A percentile compares a stretch with the other conserved stretches of the same genome.
Conservation (phyloP, 2,113 vertebrate species). For the Ginglymostoma cirratum region DNA sequence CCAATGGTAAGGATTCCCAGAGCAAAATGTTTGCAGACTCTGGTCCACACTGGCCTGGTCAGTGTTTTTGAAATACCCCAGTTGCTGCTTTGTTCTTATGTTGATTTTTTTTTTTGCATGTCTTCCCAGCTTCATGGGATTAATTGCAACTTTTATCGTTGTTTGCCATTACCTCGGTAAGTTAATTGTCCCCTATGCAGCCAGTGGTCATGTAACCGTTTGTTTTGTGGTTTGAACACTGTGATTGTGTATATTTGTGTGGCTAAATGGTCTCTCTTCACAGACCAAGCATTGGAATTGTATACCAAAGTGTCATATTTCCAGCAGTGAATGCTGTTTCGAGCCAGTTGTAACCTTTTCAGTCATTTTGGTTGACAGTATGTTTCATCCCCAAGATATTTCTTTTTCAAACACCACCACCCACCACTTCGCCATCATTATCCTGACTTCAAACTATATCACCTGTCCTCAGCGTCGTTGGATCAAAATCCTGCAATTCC, state of each 20-base stretch:
- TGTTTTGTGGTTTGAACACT: neutral
- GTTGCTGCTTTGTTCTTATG: neutral
- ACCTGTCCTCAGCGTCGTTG: no score
- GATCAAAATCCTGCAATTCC: neutral
- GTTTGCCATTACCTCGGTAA: neutral
- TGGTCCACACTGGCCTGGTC: no score
- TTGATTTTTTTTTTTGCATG: neutral
- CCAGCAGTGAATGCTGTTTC: neutral
- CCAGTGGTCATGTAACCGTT: neutral
- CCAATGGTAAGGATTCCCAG: no score
- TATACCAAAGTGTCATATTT: neutral
- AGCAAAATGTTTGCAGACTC: neutral
- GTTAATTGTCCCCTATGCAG: neutral
- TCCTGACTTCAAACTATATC: no score
- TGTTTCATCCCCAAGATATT: neutral
- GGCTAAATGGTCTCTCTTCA: neutral
- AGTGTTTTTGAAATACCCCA: neutral
- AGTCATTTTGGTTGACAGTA: neutral
- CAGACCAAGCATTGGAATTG: neutral
- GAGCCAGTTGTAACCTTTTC: neutral
- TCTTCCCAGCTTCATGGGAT: neutral
- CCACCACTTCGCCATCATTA: no score
- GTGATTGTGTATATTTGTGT: neutral
- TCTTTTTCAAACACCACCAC: neutral
- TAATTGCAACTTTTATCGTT: neutral